phyloP scores from a whole-genome alignment of 2,888 invertebrate genomes.

The Drosophila gaucha region DNA sequence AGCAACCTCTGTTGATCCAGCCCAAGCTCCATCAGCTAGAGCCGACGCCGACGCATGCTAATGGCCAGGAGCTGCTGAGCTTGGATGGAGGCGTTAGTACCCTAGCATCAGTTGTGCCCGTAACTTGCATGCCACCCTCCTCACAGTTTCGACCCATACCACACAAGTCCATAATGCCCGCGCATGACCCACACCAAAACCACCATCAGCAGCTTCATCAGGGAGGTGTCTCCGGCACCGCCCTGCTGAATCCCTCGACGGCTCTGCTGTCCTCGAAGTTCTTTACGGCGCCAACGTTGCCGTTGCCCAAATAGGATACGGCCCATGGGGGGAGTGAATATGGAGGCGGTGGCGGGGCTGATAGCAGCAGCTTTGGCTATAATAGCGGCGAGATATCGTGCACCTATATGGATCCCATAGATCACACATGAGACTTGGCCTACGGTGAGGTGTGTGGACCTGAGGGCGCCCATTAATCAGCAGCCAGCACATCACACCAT shows the following conservation, averaged over 20 bases:
- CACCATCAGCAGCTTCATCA: slow-evolving; percentile 47
- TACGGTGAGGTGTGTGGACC: slow-evolving; percentile 77
- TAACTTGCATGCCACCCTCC: slow-evolving; percentile 84
- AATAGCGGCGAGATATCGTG: slow-evolving; percentile 82
- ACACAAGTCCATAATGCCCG: slow-evolving; percentile 83
- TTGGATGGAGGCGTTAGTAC: slow-evolving; percentile 79
- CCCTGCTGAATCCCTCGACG: slow-evolving; percentile 83
- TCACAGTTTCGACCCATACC: slow-evolving; percentile 85
- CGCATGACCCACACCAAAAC: slow-evolving; percentile 70
- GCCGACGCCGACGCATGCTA: slow-evolving; percentile 53
- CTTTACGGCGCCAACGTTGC: slow-evolving; percentile 84
- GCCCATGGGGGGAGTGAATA: slow-evolving; percentile 81
- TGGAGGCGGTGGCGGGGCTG: slow-evolving; percentile 46
- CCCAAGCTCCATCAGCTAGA: slow-evolving; percentile 80
- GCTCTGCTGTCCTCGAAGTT: slow-evolving; percentile 84
- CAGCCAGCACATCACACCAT: slow-evolving; percentile 40
- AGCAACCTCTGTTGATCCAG: slow-evolving; percentile 81
- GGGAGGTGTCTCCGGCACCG: slow-evolving; percentile 45
- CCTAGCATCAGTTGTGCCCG: slow-evolving; percentile 81
- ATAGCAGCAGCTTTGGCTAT: slow-evolving; percentile 73
- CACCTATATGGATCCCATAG: slow-evolving; percentile 83
- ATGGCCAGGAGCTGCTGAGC: slow-evolving; percentile 72
- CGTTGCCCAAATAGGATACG: slow-evolving; percentile 84
- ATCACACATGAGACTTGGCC: slow-evolving; percentile 82
- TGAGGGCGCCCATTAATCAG: slow-evolving; percentile 65